phyloP scores from a whole-genome alignment of 2,113 vertebrate species.

The Neotragus pygmaeus region DNA sequence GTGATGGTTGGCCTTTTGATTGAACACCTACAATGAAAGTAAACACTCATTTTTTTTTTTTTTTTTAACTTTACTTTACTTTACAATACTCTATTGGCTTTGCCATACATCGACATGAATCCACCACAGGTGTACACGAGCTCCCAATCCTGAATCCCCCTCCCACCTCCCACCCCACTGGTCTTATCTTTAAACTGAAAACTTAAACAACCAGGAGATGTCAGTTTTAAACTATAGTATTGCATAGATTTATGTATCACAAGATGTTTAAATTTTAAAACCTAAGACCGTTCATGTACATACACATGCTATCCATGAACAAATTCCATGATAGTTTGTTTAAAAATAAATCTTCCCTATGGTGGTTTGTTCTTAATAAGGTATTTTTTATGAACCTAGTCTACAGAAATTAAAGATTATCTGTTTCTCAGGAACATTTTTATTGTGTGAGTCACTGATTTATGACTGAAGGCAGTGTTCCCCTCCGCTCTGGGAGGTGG shows the following conservation, averaged over 20 bases:
- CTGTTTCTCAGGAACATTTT: not conserved
- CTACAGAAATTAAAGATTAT: not conserved
- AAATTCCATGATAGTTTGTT: not conserved
- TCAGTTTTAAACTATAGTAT: not conserved
- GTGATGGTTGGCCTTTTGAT: not conserved
- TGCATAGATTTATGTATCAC: not conserved
- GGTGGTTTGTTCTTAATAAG: not conserved
- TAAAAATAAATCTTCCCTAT: not conserved
- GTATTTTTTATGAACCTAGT: not conserved
- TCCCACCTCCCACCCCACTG: too few species aligned
- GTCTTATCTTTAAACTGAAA: conserved; percentile 10
- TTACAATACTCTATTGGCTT: too few species aligned
- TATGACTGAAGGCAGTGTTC: not conserved
- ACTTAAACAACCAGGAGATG: not conserved
- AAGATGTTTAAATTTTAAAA: not conserved
- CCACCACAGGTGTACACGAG: too few species aligned
- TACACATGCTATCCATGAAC: not conserved
- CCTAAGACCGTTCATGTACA: not conserved
- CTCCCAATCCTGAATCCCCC: too few species aligned
- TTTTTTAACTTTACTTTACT: too few species aligned
- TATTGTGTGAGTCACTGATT: not conserved
- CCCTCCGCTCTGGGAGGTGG: not conserved
- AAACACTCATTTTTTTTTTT: too few species aligned
- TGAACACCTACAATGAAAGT: not conserved
- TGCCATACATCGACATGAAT: too few species aligned